A percentile compares a stretch with the other conserved stretches of the same genome.
These are phyloP conservation scores for Ptilonorhynchus violaceus DNA, from an alignment of 2,113 vertebrate genomes.

Conservation along the genomic window DNA sequence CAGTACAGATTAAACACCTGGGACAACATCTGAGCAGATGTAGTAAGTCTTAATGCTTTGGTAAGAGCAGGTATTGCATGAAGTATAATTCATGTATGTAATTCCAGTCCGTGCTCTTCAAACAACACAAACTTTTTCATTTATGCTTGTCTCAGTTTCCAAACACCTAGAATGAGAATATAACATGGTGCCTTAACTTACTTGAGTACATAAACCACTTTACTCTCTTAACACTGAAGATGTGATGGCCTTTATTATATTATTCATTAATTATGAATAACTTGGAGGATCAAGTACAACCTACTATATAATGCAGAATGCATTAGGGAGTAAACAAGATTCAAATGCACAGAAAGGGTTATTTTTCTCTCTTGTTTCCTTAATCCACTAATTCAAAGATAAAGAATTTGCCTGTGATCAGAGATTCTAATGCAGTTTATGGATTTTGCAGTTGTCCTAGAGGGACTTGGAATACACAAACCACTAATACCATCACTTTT, in stretches of 20 bases:
- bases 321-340: not conserved
- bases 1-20: not conserved
- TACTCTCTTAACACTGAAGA: not conserved
- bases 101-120: not conserved
- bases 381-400: not conserved
- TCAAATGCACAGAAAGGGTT: not conserved
- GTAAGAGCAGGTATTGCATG: not conserved
- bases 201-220: not conserved
- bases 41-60: not conserved
- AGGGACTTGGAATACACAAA: not conserved
- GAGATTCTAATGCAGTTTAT: not conserved
- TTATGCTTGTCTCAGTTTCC: not conserved
- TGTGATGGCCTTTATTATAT: not conserved
- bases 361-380: not conserved
- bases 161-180: not conserved
- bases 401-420: not conserved
- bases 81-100: not conserved
- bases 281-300: not conserved
- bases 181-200: not conserved
- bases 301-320: not conserved
- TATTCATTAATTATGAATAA: not conserved
- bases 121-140: not conserved
- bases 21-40: not conserved
- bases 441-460: not conserved
- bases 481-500: not conserved